These are phyloP conservation scores for Schrankia costaestrigalis DNA, from an alignment of 2,888 invertebrate species.

Conservation along the genomic window DNA sequence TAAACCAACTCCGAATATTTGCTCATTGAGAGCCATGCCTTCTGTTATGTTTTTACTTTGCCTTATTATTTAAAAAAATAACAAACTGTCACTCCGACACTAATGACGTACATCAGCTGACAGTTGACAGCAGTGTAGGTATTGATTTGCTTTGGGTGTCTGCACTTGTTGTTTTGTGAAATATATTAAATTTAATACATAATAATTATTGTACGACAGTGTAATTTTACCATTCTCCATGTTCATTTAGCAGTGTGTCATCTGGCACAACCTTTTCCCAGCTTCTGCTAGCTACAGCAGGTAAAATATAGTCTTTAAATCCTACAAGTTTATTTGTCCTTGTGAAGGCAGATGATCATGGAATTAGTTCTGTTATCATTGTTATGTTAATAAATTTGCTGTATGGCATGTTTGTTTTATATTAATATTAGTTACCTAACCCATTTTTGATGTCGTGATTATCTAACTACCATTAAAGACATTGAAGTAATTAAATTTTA, in stretches of 20 bases:
- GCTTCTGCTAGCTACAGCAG: slow-evolving; percentile 30
- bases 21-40: too few relatives aligned
- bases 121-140: too few relatives aligned
- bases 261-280: slow-evolving; percentile 12
- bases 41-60: too few relatives aligned
- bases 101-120: too few relatives aligned
- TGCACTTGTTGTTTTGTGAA: too few relatives aligned
- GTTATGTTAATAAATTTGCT: slow-evolving; percentile 59
- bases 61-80: too few relatives aligned
- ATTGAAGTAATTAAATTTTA: too few relatives aligned
- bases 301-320: slow-evolving; percentile 44
- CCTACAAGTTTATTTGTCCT: slow-evolving; percentile 35
- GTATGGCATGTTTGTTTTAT: slow-evolving; percentile 39
- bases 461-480: too few relatives aligned
- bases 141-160: too few relatives aligned
- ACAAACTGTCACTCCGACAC: too few relatives aligned
- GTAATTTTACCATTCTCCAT: slow-evolving; percentile 22
- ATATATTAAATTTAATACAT: slow-evolving; percentile 25
- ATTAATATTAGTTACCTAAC: slow-evolving; percentile 26
- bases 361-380: slow-evolving; percentile 48
- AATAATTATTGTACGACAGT: slow-evolving; percentile 10
- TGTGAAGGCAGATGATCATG: slow-evolving; percentile 31
- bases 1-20: too few relatives aligned
- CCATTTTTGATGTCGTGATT: too few relatives aligned
- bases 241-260: slow-evolving; percentile 20